These are phyloP conservation scores for Triplophysa siluroides DNA, from an alignment of 2,113 vertebrate genomes.

Conservation along the genomic window DNA sequence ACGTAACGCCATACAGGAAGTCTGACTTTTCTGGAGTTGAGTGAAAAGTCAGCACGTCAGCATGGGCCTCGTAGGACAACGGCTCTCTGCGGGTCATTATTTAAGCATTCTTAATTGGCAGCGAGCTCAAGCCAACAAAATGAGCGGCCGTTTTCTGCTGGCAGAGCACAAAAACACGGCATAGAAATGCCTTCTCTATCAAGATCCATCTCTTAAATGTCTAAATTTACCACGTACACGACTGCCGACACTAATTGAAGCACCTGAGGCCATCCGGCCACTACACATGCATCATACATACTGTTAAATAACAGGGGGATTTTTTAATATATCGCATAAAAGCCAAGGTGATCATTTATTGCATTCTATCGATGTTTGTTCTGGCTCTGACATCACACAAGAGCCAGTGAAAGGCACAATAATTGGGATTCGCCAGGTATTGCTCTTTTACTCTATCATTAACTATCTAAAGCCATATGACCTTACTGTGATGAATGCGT, in stretches of 20 bases:
- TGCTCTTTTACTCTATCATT: not conserved
- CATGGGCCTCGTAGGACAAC: conserved; percentile 37
- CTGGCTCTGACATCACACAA: not conserved
- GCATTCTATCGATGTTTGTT: not conserved
- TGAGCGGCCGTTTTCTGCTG: conserved; percentile 38
- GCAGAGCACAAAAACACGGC: conserved; percentile 18
- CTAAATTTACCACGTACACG: not conserved
- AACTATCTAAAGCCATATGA: not conserved
- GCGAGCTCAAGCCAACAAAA: conserved; percentile 17
- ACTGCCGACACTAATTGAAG: not conserved
- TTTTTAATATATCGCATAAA: not conserved
- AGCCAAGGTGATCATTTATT: not conserved
- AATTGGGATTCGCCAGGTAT: not conserved
- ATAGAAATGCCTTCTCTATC: not conserved
- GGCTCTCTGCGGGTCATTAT: conserved; percentile 46
- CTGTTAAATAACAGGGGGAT: not conserved
- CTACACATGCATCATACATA: not conserved
- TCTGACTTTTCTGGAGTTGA: conserved; percentile 22
- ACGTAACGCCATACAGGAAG: not conserved
- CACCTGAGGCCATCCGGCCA: conserved; percentile 6
- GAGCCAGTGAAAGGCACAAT: not conserved
- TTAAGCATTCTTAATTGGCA: conserved; percentile 52
- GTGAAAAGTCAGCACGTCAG: conserved; percentile 44
- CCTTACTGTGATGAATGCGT: not conserved
- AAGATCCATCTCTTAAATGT: conserved; percentile 1